Conservation (phyloP, 2,113 vertebrate genomes). For the Halichoeres trimaculatus region DNA sequence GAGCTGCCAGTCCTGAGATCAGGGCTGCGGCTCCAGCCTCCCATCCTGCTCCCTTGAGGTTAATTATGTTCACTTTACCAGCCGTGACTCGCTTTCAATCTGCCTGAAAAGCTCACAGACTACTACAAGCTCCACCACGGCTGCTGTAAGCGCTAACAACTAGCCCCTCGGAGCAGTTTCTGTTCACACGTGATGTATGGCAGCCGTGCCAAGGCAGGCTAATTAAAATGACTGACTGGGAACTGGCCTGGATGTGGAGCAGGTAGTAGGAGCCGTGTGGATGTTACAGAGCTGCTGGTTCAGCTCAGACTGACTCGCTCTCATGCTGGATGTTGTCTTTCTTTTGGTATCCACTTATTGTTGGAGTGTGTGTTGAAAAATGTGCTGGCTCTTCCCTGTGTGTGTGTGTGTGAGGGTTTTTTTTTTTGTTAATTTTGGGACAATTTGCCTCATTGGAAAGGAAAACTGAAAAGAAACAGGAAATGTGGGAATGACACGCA, state of each 20-base stretch:
- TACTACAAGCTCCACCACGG: conserved; percentile 41
- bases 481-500: no score
- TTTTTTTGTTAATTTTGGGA: not conserved
- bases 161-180: conserved; percentile 50
- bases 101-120: conserved; percentile 53
- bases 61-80: conserved; percentile 83
- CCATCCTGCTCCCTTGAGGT: conserved; percentile 75
- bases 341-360: conserved; percentile 32
- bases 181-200: conserved; percentile 63
- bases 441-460: no score
- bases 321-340: conserved; percentile 20
- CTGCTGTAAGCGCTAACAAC: conserved; percentile 69
- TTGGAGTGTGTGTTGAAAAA: conserved; percentile 13
- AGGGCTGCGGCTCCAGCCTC: conserved; percentile 61
- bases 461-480: no score
- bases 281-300: conserved; percentile 26
- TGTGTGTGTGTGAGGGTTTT: no score
- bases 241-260: conserved; percentile 55
- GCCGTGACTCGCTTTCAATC: conserved; percentile 67
- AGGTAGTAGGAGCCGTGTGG: conserved; percentile 20
- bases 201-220: conserved; percentile 66
- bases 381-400: not conserved
- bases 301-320: conserved; percentile 29
- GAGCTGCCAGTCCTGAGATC: conserved; percentile 54
- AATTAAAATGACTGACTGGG: conserved; percentile 82